Evolutionary conservation across 2,888 invertebrate genomes (phyloP), one percentile per base, ranked within the genome.

Genomic region (Tribolium freemani): DNA sequence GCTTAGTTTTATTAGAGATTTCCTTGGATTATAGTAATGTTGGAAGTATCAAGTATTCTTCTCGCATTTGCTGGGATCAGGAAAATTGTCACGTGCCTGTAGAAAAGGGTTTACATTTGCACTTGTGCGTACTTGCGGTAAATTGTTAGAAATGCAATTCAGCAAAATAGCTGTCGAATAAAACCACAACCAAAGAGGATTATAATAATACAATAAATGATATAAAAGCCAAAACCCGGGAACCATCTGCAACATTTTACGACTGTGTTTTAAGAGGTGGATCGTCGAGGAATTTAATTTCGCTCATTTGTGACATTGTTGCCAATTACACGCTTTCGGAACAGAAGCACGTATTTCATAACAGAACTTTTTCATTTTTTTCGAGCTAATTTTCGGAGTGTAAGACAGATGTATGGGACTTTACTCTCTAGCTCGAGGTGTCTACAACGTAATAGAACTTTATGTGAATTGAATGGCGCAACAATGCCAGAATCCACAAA

Each of bases 321-420:
- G 21, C 57, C 57, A 38, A 20, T 56, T 56, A 56, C 54, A 11
- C n/a, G 26, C 30, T 57, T 46, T 10, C 10, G 30, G 38, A 31
- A 31, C 30, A 31, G 50, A 31, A 63, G 48, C 63, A 63, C 63
- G 63, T 64, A 45, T 64, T 64, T 64, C 53, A 54, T 54, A 63
- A 63, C 63, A 51, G 21, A 38, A n/a, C n/a, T 38, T 38, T 38
- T 38, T 38, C 38, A 38, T 38, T 38, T 38, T 38, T 38, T 38
- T 51, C 45, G 38, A 16, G 16, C 16, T 16, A 16, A 16, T 16
- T 16, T n/a, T 60, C 46, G 9, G 16, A 20, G 46, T 60, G 26
- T 10, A n/a, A 63, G 51, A 63, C 50, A 63, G 20, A 63, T 63
- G 50, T 31, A 8, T 63, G 13, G 50, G 10, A 9, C 51, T 51